These are phyloP conservation scores for Triplophysa rosa DNA, from an alignment of 2,113 vertebrate species.

Conservation along the genomic window DNA sequence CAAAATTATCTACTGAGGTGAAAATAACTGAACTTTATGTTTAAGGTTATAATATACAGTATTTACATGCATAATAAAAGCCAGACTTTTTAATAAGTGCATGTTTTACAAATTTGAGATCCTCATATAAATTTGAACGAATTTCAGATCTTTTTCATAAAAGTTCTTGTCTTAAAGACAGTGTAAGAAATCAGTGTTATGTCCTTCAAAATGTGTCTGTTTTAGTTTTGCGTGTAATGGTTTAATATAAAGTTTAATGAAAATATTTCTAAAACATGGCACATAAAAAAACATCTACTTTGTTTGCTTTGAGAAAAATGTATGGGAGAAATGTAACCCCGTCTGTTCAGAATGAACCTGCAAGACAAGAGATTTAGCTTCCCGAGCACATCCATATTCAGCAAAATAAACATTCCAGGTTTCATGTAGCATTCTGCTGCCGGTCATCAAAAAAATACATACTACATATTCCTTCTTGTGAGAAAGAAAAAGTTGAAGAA, in stretches of 20 bases:
- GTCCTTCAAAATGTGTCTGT: not conserved
- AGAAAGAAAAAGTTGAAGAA: not conserved
- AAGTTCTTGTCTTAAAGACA: not conserved
- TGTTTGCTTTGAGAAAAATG: not conserved
- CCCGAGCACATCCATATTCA: not conserved
- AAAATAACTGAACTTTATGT: too few species aligned
- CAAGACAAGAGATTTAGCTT: not conserved
- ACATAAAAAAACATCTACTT: too few species aligned
- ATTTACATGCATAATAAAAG: too few species aligned
- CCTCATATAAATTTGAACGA: not conserved
- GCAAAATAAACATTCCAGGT: slow-evolving; percentile 6
- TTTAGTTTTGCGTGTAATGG: not conserved
- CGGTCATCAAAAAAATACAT: not conserved
- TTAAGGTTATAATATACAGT: too few species aligned
- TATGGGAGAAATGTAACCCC: not conserved
- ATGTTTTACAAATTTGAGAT: not conserved
- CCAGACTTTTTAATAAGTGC: too few species aligned
- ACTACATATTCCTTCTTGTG: not conserved
- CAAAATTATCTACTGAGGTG: too few species aligned
- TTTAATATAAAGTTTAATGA: too few species aligned
- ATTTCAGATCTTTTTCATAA: not conserved
- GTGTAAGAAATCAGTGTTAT: not conserved
- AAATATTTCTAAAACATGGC: too few species aligned
- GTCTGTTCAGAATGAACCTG: not conserved
- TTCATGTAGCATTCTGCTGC: not conserved